These are phyloP conservation scores for Muschampia plurimacula DNA, from an alignment of 2,888 invertebrate species.

Conservation along the genomic window DNA sequence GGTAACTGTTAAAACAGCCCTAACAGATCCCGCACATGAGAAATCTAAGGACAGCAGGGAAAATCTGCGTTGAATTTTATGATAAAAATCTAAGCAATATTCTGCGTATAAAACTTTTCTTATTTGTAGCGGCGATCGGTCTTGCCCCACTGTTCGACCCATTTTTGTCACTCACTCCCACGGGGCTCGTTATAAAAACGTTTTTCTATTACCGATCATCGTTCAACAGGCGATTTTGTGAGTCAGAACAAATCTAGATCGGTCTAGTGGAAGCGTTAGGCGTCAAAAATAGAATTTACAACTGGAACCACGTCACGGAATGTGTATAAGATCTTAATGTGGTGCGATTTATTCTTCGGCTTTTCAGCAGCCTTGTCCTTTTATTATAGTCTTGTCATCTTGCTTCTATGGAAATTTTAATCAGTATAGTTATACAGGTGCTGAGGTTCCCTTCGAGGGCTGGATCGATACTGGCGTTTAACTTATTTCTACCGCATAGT, in stretches of 20 bases:
- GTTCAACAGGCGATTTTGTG: constrained; percentile 12
- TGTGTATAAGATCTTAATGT: constrained; percentile 20
- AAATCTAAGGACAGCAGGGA: too few relatives aligned
- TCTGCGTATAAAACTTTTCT: neutral
- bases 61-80: too few relatives aligned
- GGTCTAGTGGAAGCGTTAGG: constrained; percentile 5
- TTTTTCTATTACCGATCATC: constrained; percentile 20
- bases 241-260: constrained; percentile 12
- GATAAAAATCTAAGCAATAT: too few relatives aligned
- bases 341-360: constrained; percentile 5
- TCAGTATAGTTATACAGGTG: constrained; percentile 5
- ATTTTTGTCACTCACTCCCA: constrained; percentile 30
- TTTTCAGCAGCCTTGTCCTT: neutral
- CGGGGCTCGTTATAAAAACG: constrained; percentile 17
- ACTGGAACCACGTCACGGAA: constrained; percentile 10
- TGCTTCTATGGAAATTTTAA: constrained; percentile 13
- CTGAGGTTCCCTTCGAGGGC: constrained; percentile 14
- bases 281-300: constrained; percentile 28
- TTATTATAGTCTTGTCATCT: neutral
- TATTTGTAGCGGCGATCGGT: neutral
- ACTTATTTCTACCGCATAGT: constrained; percentile 8
- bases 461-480: constrained; percentile 14
- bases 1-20: neutral
- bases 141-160: constrained; percentile 6
- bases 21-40: too few relatives aligned